Evolutionary conservation across 2,888 invertebrate genomes (phyloP).

Genomic region (Phytoseiulus persimilis): DNA sequence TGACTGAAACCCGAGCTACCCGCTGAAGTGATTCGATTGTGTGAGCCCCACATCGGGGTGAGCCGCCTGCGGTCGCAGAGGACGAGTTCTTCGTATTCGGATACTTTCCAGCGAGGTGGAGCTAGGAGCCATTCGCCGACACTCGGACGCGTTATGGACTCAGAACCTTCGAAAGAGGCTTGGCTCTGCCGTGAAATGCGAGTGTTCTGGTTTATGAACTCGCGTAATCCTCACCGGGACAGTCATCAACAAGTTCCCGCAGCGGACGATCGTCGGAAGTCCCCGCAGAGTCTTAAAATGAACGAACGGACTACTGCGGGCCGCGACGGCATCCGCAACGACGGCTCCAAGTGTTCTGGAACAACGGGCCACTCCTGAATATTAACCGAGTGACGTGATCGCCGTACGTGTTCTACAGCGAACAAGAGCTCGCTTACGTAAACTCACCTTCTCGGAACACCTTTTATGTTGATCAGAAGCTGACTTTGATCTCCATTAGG

Average conservation of each 20-base stretch:
- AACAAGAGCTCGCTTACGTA: background rate
- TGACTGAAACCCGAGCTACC: no score
- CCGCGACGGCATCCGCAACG: background rate
- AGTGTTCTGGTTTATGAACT: no score
- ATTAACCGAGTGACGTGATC: background rate
- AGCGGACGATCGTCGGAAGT: background rate
- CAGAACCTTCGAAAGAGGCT: no score
- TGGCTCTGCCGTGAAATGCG: no score
- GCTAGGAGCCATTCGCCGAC: no score
- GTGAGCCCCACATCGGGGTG: no score
- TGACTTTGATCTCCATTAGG: background rate
- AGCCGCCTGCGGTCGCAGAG: no score
- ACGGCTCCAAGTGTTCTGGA: background rate
- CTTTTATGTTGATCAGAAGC: background rate
- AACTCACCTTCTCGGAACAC: background rate
- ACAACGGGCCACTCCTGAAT: background rate
- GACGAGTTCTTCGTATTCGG: no score
- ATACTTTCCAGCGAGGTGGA: no score
- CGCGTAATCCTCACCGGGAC: no score
- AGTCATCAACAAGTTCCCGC: background rate
- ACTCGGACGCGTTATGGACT: no score
- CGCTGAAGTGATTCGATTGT: no score
- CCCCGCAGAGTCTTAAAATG: background rate
- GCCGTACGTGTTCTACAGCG: background rate
- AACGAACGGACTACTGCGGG: background rate